Conservation (phyloP, 2,888 invertebrate species). For the Phaedon cochleariae region DNA sequence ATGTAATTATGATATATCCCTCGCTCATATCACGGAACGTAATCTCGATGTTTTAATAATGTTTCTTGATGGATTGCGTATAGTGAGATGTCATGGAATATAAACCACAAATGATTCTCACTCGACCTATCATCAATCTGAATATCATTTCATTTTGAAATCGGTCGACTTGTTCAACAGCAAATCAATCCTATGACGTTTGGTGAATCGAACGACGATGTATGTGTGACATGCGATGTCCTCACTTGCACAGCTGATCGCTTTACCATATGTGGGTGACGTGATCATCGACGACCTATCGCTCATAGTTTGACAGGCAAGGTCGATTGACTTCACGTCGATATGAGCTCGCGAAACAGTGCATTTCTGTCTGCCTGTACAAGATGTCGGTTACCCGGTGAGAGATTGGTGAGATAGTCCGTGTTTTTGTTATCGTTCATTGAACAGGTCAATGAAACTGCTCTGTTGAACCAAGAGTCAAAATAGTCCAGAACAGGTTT, state of each 20-base stretch:
- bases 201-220: not conserved
- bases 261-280: slow-evolving; percentile 50
- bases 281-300: slow-evolving; percentile 45
- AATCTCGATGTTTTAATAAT: not conserved
- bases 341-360: slow-evolving; percentile 15
- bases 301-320: slow-evolving; percentile 50
- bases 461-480: no score
- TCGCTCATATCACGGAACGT: not conserved
- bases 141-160: not conserved
- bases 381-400: slow-evolving; percentile 31
- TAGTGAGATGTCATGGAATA: not conserved
- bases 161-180: not conserved
- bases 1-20: not conserved
- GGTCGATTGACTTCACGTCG: slow-evolving; percentile 39
- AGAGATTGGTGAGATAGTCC: not conserved
- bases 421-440: not conserved
- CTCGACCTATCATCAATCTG: not conserved
- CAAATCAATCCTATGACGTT: not conserved
- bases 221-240: not conserved
- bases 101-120: not conserved
- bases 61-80: not conserved
- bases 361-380: slow-evolving; percentile 22
- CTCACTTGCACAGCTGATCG: slow-evolving; percentile 43
- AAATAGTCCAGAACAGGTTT: no score
- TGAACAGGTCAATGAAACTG: no score